A percentile compares a stretch with the other conserved stretches of the same genome.
These are phyloP conservation scores for Chloroceryle amazona DNA, from an alignment of 2,797 vertebrate genomes.

Conservation along the genomic window DNA sequence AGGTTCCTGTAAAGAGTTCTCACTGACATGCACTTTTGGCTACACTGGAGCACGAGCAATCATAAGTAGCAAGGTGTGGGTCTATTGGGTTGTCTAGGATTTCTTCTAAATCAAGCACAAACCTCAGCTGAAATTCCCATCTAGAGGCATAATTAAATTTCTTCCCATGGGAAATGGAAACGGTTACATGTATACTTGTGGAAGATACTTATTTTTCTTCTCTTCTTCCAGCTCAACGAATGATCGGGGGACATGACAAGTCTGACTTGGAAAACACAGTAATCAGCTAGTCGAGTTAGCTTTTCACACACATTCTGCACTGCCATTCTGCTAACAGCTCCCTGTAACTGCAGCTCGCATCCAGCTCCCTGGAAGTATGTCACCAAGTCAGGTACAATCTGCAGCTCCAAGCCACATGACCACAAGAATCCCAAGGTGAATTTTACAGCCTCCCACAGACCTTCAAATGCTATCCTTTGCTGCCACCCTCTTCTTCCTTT, in stretches of 20 bases:
- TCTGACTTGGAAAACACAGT: not conserved
- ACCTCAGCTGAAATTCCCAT: not conserved
- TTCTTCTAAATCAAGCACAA: not conserved
- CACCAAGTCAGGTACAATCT: not conserved
- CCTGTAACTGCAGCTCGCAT: not conserved
- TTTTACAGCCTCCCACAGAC: not conserved
- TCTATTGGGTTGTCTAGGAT: not conserved
- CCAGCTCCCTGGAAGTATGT: not conserved
- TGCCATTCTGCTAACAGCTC: not conserved
- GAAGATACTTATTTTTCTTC: not conserved
- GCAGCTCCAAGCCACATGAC: not conserved
- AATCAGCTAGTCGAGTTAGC: not conserved
- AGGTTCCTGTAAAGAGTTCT: not conserved
- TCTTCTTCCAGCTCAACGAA: not conserved
- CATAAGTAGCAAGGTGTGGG: not conserved
- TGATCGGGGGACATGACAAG: not conserved
- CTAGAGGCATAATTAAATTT: not conserved
- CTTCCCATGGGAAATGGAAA: not conserved
- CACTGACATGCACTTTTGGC: not conserved
- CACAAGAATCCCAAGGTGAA: not conserved
- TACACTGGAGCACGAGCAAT: not conserved
- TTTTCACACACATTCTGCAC: not conserved
- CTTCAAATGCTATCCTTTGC: not conserved
- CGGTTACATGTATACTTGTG: not conserved
- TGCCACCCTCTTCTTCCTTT: not conserved